A percentile compares a stretch with the other conserved stretches of the same genome.
phyloP scores from a whole-genome alignment of 2,797 vertebrate genomes.

The Pseudochirops corinnae region DNA sequence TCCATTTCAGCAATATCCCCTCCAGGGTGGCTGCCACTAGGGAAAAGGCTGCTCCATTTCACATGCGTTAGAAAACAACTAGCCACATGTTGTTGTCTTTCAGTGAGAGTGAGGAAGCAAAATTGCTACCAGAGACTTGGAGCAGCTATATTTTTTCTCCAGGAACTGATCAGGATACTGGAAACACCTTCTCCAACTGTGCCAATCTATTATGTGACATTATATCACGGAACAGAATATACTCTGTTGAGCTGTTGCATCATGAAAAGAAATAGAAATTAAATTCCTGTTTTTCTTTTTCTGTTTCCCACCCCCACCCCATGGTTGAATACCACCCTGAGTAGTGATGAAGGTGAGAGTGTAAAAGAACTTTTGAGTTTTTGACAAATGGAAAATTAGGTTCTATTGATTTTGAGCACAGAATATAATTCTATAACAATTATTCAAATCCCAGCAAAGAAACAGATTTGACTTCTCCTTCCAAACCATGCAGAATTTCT shows the following conservation, averaged over 20 bases:
- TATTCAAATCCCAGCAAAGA: constrained; percentile 22
- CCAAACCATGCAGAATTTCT: constrained; percentile 14
- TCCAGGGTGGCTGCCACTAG: neutral
- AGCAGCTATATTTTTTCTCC: constrained; percentile 23
- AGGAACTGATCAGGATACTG: neutral
- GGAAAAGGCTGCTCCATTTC: constrained; percentile 22
- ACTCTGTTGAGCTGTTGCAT: neutral
- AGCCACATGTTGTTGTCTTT: neutral
- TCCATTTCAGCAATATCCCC: neutral
- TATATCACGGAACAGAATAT: neutral
- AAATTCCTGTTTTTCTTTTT: constrained; percentile 29
- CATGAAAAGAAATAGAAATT: neutral
- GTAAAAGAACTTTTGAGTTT: constrained; percentile 21
- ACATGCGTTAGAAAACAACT: constrained; percentile 31
- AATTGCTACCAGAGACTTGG: neutral
- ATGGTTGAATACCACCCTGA: neutral
- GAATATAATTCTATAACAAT: constrained; percentile 5
- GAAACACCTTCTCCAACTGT: neutral
- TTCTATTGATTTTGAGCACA: constrained; percentile 42
- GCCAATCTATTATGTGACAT: neutral
- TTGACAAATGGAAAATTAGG: constrained; percentile 8
- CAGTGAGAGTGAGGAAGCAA: neutral
- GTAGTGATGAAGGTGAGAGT: neutral
- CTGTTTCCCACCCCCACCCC: neutral
- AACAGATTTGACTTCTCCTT: constrained; percentile 14